Conservation (phyloP, 1,140 invertebrate genomes). For the Papilio dardanus region DNA sequence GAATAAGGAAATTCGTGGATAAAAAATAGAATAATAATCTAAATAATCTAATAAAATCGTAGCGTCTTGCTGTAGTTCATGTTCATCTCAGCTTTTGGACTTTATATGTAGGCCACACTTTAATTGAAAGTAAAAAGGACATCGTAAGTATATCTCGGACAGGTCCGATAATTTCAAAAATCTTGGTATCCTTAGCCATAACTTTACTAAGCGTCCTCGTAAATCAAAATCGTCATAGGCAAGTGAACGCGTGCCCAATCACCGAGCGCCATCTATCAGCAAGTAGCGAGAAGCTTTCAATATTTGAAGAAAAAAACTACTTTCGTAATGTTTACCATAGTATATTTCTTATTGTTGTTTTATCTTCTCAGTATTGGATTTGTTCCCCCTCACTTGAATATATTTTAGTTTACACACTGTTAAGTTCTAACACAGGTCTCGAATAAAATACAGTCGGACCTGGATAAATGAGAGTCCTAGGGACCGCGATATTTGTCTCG, state of each 20-base stretch:
- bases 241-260: slow-evolving; percentile 33
- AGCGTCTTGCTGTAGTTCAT: not conserved
- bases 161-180: too few species aligned
- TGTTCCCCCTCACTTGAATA: not conserved
- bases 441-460: too few species aligned
- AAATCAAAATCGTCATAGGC: slow-evolving; percentile 34
- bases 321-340: slow-evolving; percentile 18
- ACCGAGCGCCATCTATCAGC: slow-evolving; percentile 27
- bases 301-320: slow-evolving; percentile 33
- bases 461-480: too few species aligned
- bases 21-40: not conserved
- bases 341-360: slow-evolving; percentile 20
- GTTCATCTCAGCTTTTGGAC: not conserved
- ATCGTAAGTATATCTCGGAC: not conserved
- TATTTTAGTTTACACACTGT: not conserved
- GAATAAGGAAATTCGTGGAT: not conserved
- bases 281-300: slow-evolving; percentile 11
- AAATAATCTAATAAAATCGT: not conserved
- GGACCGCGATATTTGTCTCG: too few species aligned
- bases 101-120: not conserved
- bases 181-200: not conserved
- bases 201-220: slow-evolving; percentile 32
- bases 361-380: not conserved
- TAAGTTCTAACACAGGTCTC: too few species aligned
- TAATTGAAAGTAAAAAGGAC: not conserved